phyloP scores from a whole-genome alignment of 2,113 vertebrate genomes.

The Anser brachyrhynchus region DNA sequence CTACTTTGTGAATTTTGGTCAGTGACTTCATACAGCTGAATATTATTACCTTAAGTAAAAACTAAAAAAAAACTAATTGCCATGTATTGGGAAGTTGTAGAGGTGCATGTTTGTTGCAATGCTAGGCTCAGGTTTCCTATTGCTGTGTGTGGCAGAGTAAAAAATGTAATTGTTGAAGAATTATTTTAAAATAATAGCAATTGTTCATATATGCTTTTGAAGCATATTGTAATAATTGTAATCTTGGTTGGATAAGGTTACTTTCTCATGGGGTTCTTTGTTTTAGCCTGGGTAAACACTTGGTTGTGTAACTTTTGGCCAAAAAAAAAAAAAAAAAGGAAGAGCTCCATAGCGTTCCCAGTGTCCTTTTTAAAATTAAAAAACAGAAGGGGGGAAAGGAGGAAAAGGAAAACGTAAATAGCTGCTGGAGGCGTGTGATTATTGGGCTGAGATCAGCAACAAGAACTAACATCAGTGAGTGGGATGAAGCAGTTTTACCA shows the following conservation, averaged over 20 bases:
- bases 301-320: not conserved
- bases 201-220: not conserved
- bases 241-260: not conserved
- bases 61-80: not conserved
- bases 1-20: not conserved
- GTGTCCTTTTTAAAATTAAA: conserved; percentile 34
- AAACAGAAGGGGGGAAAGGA: conserved; percentile 33
- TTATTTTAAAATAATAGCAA: conserved; percentile 5
- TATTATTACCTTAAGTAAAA: not conserved
- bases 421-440: conserved; percentile 68
- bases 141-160: not conserved
- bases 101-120: not conserved
- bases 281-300: not conserved
- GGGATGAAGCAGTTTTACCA: conserved; percentile 62
- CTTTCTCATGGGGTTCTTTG: not conserved
- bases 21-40: not conserved
- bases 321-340: not conserved
- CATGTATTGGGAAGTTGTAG: not conserved
- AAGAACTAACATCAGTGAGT: conserved; percentile 71
- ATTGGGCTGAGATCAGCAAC: conserved; percentile 68
- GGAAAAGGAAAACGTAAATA: conserved; percentile 65
- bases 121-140: not conserved
- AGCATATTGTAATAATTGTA: not conserved
- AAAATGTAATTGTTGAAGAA: not conserved
- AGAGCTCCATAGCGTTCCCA: not conserved